These are phyloP conservation scores for Dicrurus megarhynchus DNA, from an alignment of 2,113 vertebrate genomes.

Conservation along the genomic window DNA sequence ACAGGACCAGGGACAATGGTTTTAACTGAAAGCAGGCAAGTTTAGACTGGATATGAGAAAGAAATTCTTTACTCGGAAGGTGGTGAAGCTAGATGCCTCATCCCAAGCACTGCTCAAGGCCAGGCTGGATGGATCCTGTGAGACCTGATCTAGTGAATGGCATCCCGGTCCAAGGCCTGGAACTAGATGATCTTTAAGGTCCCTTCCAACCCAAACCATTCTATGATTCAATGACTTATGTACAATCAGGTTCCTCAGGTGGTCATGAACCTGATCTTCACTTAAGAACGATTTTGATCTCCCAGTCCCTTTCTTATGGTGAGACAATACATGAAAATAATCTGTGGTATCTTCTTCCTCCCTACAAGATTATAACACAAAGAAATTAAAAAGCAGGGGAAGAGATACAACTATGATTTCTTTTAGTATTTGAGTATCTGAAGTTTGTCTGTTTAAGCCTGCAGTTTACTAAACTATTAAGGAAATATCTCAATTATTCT, in stretches of 20 bases:
- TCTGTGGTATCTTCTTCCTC: background rate
- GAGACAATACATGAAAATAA: background rate
- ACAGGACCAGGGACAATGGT: background rate
- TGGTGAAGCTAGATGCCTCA: background rate
- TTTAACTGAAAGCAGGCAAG: background rate
- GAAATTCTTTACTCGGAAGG: background rate
- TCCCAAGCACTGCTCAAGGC: background rate
- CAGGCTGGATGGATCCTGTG: background rate
- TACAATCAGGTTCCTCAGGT: background rate
- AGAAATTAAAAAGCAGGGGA: background rate
- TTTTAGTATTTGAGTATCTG: background rate
- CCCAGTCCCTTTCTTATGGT: background rate
- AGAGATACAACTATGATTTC: background rate
- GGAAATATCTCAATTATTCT: background rate
- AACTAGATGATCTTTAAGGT: background rate
- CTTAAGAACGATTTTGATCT: background rate
- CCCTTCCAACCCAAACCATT: background rate
- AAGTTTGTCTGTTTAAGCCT: background rate
- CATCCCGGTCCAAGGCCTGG: background rate
- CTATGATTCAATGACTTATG: rapidly evolving
- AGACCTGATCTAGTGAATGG: background rate
- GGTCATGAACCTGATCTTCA: background rate
- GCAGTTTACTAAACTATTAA: background rate
- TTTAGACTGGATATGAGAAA: background rate
- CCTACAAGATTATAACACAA: background rate